Evolutionary conservation across 2,888 invertebrate genomes (phyloP).

Genomic region (Tipula confusa): DNA sequence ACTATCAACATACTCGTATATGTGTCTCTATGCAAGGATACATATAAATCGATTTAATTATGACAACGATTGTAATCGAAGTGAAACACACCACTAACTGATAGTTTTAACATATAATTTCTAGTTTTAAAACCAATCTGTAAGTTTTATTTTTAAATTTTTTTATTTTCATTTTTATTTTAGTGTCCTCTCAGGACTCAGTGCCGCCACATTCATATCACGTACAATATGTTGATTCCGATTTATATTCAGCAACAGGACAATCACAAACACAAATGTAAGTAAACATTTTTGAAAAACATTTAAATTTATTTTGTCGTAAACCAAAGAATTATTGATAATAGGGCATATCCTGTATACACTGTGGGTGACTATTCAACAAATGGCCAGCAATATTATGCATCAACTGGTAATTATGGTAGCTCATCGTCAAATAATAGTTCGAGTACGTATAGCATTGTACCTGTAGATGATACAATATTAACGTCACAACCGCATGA

Average conservation of each 20-base stretch:
- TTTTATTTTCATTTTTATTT: no score
- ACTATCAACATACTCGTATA: no score
- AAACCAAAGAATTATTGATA: conserved; percentile 13
- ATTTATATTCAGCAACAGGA: conserved; percentile 59
- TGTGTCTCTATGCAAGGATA: no score
- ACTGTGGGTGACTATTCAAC: conserved; percentile 60
- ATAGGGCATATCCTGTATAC: conserved; percentile 71
- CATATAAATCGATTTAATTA: no score
- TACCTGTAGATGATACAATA: conserved; percentile 64
- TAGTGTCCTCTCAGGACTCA: conserved; percentile 49
- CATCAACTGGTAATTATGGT: conserved; percentile 50
- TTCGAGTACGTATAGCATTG: conserved; percentile 52
- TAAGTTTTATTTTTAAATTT: conserved; percentile 30
- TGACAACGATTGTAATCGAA: no score
- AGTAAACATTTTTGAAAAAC: conserved; percentile 38
- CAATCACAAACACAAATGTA: conserved; percentile 60
- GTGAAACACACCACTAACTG: no score
- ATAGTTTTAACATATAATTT: no score
- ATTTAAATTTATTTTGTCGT: background rate
- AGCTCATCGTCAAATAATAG: conserved; percentile 55
- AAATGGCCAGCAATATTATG: conserved; percentile 60
- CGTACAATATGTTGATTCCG: conserved; percentile 71
- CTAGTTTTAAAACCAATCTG: conserved; percentile 33
- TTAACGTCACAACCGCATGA: conserved; percentile 57
- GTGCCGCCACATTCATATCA: conserved; percentile 53